These are phyloP conservation scores for Merluccius polli DNA, from an alignment of 2,797 vertebrate species.

Conservation along the genomic window DNA sequence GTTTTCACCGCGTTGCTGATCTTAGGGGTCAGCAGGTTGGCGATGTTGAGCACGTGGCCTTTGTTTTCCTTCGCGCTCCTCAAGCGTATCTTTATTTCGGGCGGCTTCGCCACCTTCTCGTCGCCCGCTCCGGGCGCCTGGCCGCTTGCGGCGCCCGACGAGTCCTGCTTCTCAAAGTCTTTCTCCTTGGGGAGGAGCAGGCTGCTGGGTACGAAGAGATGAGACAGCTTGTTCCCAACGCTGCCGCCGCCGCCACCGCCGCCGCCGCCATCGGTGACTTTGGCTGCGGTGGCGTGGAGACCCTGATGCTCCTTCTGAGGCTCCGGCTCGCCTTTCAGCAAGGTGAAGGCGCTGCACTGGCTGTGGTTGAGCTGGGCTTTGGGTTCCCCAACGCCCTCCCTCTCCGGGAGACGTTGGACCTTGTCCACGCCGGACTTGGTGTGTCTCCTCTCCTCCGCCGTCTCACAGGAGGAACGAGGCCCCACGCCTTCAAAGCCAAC, in stretches of 20 bases:
- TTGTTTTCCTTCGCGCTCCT: slow-evolving; percentile 80
- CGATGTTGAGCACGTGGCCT: slow-evolving; percentile 81
- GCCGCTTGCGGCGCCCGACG: slow-evolving; percentile 49
- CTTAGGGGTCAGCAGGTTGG: slow-evolving; percentile 87
- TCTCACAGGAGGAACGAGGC: slow-evolving; percentile 64
- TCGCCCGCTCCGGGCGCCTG: slow-evolving; percentile 23
- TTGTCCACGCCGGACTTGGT: slow-evolving; percentile 29
- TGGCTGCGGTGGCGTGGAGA: slow-evolving; percentile 39
- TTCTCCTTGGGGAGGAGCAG: slow-evolving; percentile 78
- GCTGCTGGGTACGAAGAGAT: slow-evolving; percentile 87
- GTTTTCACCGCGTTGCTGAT: slow-evolving; percentile 69
- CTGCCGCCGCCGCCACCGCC: slow-evolving; percentile 41
- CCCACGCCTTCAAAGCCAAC: slow-evolving; percentile 53
- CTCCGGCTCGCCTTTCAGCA: slow-evolving; percentile 74
- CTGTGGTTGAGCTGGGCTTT: slow-evolving; percentile 75
- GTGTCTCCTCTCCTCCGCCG: slow-evolving; percentile 62
- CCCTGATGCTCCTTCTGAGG: slow-evolving; percentile 47
- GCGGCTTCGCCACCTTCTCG: slow-evolving; percentile 64
- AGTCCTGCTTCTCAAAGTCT: slow-evolving; percentile 49
- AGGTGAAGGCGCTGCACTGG: slow-evolving; percentile 82
- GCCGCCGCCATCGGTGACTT: slow-evolving; percentile 55
- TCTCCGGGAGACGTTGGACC: slow-evolving; percentile 46
- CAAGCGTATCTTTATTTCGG: slow-evolving; percentile 89
- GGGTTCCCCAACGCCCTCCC: slow-evolving; percentile 61
- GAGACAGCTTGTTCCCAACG: slow-evolving; percentile 83